These are phyloP conservation scores for Thryonomys swinderianus DNA, from an alignment of 2,113 vertebrate species.

Conservation along the genomic window DNA sequence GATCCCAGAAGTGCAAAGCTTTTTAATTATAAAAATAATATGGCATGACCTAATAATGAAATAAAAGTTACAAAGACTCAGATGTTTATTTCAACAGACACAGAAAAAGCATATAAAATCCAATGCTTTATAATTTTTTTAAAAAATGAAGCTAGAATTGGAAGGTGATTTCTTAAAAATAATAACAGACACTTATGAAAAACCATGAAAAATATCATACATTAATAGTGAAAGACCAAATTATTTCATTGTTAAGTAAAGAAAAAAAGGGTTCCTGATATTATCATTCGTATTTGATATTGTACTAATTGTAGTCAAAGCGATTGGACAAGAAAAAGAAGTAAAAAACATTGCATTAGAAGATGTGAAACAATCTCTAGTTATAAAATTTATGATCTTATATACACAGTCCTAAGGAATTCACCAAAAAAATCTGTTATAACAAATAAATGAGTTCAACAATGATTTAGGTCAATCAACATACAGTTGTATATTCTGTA, in stretches of 20 bases:
- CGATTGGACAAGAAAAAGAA: neutral
- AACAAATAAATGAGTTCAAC: conserved; percentile 41
- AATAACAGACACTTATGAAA: too few relatives aligned
- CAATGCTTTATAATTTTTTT: too few relatives aligned
- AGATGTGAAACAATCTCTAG: neutral
- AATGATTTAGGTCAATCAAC: neutral
- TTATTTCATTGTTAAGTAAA: neutral
- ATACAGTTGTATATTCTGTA: neutral
- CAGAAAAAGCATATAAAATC: neutral
- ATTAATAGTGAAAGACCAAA: conserved; percentile 16
- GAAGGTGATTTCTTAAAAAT: too few relatives aligned
- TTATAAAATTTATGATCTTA: neutral
- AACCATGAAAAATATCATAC: too few relatives aligned
- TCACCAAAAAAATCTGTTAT: neutral
- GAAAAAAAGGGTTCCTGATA: neutral
- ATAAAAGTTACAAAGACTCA: conserved; percentile 16
- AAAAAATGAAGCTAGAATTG: too few relatives aligned
- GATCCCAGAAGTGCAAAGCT: neutral
- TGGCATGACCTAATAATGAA: neutral
- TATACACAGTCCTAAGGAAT: neutral
- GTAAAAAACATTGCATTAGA: neutral
- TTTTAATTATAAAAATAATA: conserved; percentile 18
- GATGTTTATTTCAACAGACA: neutral
- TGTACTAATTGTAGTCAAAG: neutral
- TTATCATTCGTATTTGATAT: neutral